phyloP scores from a whole-genome alignment of 1,140 invertebrate species.

The Carcinoscorpius rotundicauda region DNA sequence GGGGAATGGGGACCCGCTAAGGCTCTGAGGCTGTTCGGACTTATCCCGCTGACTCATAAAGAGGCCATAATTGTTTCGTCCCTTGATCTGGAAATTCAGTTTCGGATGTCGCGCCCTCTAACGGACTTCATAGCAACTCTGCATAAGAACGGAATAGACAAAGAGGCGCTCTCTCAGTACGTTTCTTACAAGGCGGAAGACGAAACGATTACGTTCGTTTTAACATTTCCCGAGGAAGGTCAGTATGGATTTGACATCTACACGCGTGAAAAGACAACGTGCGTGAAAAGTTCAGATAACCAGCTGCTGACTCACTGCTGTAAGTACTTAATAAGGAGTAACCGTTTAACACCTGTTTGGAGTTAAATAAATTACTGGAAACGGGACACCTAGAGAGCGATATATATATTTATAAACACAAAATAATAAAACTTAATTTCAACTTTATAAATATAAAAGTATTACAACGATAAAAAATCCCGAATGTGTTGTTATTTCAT shows the following conservation, averaged over 20 bases:
- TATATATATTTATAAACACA: no score
- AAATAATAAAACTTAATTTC: no score
- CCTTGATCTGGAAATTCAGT: conserved; percentile 36
- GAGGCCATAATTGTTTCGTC: conserved; percentile 40
- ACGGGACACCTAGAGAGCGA: no score
- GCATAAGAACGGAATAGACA: conserved; percentile 85
- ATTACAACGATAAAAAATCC: no score
- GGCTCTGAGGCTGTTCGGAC: conserved; percentile 25
- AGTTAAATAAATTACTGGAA: no score
- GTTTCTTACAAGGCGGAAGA: conserved; percentile 69
- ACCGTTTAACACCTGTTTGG: no score
- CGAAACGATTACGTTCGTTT: conserved; percentile 65
- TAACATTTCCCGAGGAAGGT: conserved; percentile 77
- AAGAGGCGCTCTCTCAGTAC: conserved; percentile 76
- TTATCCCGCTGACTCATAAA: conserved; percentile 46
- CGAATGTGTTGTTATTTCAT: no score
- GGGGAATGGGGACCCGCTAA: conserved; percentile 41
- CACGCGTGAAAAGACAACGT: conserved; percentile 31
- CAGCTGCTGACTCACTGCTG: no score
- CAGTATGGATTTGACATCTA: conserved; percentile 95
- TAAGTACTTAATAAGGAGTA: no score
- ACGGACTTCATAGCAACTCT: no score
- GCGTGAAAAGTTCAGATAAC: conserved; percentile 41
- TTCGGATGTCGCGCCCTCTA: no score
- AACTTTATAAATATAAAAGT: no score